A percentile compares a stretch with the other conserved stretches of the same genome.
These are phyloP conservation scores for Heliconius himera DNA, from an alignment of 1,140 invertebrate species.

Conservation along the genomic window DNA sequence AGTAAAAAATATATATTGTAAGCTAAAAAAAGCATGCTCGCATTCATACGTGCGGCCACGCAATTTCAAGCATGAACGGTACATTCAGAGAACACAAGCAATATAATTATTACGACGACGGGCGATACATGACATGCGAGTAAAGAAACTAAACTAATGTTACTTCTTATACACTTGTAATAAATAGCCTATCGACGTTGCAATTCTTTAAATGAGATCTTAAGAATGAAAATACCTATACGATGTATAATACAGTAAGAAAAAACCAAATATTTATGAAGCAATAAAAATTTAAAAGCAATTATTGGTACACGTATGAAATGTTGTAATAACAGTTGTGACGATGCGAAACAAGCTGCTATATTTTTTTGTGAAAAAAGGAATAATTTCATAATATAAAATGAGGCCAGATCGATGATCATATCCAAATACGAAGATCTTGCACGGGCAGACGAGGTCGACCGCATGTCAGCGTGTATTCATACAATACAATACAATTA, in stretches of 20 bases:
- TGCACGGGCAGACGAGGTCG: constrained; percentile 54
- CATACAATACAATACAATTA: constrained; percentile 58
- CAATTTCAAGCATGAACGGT: constrained; percentile 40
- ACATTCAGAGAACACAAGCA: constrained; percentile 34
- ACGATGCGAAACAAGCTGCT: not conserved
- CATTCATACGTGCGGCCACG: constrained; percentile 21
- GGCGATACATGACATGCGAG: constrained; percentile 36
- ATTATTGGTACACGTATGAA: constrained; percentile 1
- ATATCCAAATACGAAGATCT: constrained; percentile 58
- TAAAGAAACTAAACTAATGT: constrained; percentile 25
- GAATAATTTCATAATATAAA: constrained; percentile 33
- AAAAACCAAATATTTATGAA: not conserved
- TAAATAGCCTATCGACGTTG: not conserved
- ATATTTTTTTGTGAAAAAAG: constrained; percentile 8
- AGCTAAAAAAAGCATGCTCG: not conserved
- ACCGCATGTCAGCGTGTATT: constrained; percentile 52
- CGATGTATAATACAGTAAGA: not conserved
- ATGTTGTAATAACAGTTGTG: constrained; percentile 2
- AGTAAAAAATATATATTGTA: no score
- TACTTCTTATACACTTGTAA: constrained; percentile 20
- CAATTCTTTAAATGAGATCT: not conserved
- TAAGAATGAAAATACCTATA: not conserved
- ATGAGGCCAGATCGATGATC: constrained; percentile 44
- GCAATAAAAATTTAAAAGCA: constrained; percentile 11
- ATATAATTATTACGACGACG: constrained; percentile 34